Base-by-base conservation (phyloP, 2,888 invertebrate species). In the Drosophila fulvimacula region DNA sequence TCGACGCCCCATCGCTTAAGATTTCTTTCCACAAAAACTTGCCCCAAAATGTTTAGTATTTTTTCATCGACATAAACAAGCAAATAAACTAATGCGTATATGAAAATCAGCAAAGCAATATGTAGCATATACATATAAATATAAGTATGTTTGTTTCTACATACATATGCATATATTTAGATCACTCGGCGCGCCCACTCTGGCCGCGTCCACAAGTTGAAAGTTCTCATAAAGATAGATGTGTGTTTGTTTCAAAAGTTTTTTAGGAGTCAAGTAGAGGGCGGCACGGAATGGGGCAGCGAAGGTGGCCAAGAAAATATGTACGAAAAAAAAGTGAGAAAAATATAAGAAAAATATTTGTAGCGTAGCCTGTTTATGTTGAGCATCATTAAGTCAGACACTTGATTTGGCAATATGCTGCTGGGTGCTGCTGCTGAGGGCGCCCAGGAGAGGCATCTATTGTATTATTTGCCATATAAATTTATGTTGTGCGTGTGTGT, bases 401-500 rank as follows among this genome's bases (percentile, higher is more conserved):
- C 82, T 87, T 87, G 88, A 86, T 86, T 86, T 86, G 82, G 89
- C 89, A 86, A 86, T 86, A 52, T 51, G 48, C 36, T 51, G 32
- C 21, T 13, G 21, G 34, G 78, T 59, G 70, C 61, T 66, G 69
- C 44, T 56, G 46, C 10, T 62, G 42, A 34, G 77, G 42, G 82
- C 56, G 59, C 62, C 65, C 69, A 57, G 57, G 58, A 64, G 58
- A 51, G 62, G 63, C 69, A 72, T 60, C 79, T 75, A 79, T 86
- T 83, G 87, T 85, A 84, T 88, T 84, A 85, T 87, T 89, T 84
- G 85, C 75, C 81, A 82, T 86, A 83, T 72, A 88, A 69, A 88
- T 85, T 82, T 49, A 53, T 69, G 53, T 59, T 42, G 56, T 59
- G 65, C 69, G 63, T 62, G 73, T 42, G 24, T 52, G 30, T 60